Percentiles rank a stretch among this genome's conserved stretches.
These are phyloP conservation scores for Dolichoris vasculosae DNA, from an alignment of 1,140 invertebrate genomes.

Conservation along the genomic window DNA sequence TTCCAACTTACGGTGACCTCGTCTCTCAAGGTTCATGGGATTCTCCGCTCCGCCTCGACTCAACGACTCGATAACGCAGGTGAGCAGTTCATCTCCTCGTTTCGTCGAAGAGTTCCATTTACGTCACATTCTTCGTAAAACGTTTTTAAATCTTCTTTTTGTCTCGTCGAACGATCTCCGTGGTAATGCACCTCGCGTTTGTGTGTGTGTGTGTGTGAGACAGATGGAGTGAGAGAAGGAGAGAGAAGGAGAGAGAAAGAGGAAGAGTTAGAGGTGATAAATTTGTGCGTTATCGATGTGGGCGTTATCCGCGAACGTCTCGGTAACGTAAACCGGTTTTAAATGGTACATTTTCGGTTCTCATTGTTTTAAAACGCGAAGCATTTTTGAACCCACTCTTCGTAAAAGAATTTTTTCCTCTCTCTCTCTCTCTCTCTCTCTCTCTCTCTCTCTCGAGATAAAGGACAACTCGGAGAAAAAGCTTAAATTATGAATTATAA, in stretches of 20 bases:
- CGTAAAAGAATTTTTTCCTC: not conserved
- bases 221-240: not conserved
- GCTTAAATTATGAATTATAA: not conserved
- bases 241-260: too few relatives aligned
- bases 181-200: too few relatives aligned
- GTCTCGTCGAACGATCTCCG: not conserved
- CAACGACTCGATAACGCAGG: conserved; percentile 17
- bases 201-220: not conserved
- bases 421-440: too few relatives aligned
- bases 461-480: not conserved
- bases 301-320: not conserved
- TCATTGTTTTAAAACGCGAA: not conserved
- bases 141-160: not conserved
- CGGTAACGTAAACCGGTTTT: not conserved
- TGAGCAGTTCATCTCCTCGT: conserved; percentile 20
- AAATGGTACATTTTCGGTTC: not conserved
- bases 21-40: conserved; percentile 4
- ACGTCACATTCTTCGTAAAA: not conserved
- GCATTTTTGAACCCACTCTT: not conserved
- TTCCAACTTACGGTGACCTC: not conserved
- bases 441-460: not conserved
- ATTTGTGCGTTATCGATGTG: not conserved
- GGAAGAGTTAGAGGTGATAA: not conserved
- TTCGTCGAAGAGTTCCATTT: not conserved
- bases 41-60: not conserved